These are phyloP conservation scores for Atherix ibis DNA, from an alignment of 2,888 invertebrate species.

Conservation along the genomic window DNA sequence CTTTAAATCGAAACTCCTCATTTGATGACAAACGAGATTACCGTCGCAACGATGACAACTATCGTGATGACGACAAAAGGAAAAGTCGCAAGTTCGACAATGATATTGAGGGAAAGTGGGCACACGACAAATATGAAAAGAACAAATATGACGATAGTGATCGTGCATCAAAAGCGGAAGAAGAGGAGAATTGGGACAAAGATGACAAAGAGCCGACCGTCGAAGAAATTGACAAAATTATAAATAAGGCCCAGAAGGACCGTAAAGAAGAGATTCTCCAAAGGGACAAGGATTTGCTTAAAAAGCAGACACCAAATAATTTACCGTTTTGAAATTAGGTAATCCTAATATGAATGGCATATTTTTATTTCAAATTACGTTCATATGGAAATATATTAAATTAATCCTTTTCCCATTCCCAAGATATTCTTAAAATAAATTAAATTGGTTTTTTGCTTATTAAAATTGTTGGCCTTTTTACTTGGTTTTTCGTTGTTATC, in stretches of 20 bases:
- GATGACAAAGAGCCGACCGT: conserved; percentile 22
- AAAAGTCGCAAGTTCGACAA: not conserved
- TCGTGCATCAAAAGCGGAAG: conserved; percentile 33
- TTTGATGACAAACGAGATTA: conserved; percentile 2
- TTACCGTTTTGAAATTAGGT: conserved; percentile 6
- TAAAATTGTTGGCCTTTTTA: no score
- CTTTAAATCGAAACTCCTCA: conserved; percentile 13
- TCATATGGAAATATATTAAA: no score
- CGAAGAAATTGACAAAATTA: conserved; percentile 41
- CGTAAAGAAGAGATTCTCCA: conserved; percentile 41
- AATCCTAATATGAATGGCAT: not conserved
- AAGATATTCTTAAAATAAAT: not conserved
- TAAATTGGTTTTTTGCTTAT: conserved; percentile 5
- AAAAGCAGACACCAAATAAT: conserved; percentile 18
- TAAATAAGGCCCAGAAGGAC: conserved; percentile 39
- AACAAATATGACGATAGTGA: conserved; percentile 35
- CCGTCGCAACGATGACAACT: not conserved
- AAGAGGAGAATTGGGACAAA: conserved; percentile 30
- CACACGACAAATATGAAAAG: conserved; percentile 35
- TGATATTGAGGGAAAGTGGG: conserved; percentile 35
- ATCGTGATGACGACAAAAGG: conserved; percentile 12
- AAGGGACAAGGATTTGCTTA: conserved; percentile 35
- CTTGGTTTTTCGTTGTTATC: no score
- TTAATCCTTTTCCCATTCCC: not conserved
- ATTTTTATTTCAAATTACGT: no score